Evolutionary conservation across 37 sponge, comb jelly and placozoan species (phyloP), one percentile per base, ranked within the genome.

Genomic region (Eunapius fragilis): DNA sequence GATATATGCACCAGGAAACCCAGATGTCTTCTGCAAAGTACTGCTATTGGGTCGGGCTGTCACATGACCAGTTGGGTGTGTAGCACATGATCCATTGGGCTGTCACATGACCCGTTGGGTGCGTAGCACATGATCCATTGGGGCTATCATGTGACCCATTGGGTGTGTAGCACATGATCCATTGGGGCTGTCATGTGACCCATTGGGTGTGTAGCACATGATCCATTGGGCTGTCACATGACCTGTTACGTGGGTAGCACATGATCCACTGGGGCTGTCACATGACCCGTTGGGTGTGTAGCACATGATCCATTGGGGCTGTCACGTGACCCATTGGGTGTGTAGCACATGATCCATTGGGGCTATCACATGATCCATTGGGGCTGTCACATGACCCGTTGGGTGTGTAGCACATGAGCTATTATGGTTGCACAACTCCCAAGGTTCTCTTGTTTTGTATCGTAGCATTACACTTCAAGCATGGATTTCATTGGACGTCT

Each of bases 1-100:
- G 0, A 87, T 98, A 11, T 98, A 96, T 85, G 94, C 98, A 9
- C 89, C 94, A 24, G 98, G 96, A 7, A 92, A 98, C 80, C 98
- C 98, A 0, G 91, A 94, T 36, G 86, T 86, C 10, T 98, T 98
- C 76, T 85, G 96, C 35, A 84, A 87, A 86, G 98, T 93, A 79
- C 17, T 41, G 41, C 3, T 41, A 41, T 3, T 3, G 41, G 41
- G 41, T 9, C 6, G 41, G 41, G 41, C n/a, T n/a, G 5, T 70
- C 27, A 70, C 25, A 27, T 70, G 71, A 27, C 9, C 25, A 2
- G 9, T 27, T 70, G 71, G 27, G 25, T 67, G 68, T 22, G 41
- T 41, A 41, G 3, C 41, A 41, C 41, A 41, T 41, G 41, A 41
- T 41, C 41, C 41, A 41, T 6, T 41, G 6, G 41, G 41, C 3